These are phyloP conservation scores for Teleogryllus oceanicus DNA, from an alignment of 2,888 invertebrate species.

Conservation along the genomic window DNA sequence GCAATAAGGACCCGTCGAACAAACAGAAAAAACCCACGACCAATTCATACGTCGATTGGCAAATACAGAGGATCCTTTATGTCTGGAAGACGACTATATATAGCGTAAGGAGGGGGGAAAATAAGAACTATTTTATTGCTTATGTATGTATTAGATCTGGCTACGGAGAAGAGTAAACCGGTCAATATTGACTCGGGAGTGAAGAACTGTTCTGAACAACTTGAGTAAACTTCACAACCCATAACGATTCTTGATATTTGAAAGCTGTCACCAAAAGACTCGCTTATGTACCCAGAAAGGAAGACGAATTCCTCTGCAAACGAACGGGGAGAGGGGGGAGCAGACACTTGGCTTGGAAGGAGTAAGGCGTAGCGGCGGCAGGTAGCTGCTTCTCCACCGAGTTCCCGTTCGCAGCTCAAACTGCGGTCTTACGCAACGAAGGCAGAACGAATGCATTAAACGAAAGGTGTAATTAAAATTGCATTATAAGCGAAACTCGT, in stretches of 20 bases:
- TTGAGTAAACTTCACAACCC: background rate
- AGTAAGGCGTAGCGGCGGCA: no score
- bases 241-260: conserved; percentile 10
- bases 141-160: conserved; percentile 3
- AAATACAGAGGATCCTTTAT: background rate
- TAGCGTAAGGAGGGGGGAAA: background rate
- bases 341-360: no score
- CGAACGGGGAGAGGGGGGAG: no score
- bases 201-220: background rate
- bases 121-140: background rate
- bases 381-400: no score
- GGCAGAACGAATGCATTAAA: no score
- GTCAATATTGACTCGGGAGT: background rate
- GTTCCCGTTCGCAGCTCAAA: no score
- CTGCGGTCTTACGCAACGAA: no score
- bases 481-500: no score
- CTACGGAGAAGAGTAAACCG: background rate
- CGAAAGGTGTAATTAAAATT: no score
- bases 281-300: background rate
- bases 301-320: background rate
- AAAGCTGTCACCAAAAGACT: background rate
- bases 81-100: background rate
- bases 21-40: background rate
- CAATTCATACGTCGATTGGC: background rate
- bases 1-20: background rate